These are phyloP conservation scores for Macrotis lagotis DNA, from an alignment of 2,113 vertebrate species.

Conservation along the genomic window DNA sequence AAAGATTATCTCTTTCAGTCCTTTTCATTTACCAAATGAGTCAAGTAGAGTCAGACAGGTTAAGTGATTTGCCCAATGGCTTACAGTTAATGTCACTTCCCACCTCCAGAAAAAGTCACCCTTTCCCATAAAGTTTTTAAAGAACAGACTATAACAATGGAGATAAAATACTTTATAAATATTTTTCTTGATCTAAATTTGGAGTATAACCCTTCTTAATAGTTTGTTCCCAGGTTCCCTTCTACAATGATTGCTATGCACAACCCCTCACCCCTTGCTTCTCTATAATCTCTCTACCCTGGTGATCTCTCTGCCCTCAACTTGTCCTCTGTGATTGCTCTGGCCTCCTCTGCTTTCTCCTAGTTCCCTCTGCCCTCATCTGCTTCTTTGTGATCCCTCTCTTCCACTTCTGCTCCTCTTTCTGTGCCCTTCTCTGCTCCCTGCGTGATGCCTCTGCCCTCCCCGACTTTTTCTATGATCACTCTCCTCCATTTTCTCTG, in stretches of 20 bases:
- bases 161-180: constrained; percentile 6
- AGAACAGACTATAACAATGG: not conserved
- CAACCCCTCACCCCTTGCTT: constrained; percentile 6
- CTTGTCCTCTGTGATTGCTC: constrained; percentile 59
- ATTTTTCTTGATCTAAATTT: not conserved
- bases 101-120: not conserved
- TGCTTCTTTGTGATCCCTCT: constrained; percentile 25
- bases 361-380: constrained; percentile 23
- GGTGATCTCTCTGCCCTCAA: constrained; percentile 24
- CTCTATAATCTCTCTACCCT: constrained; percentile 33
- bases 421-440: constrained; percentile 26
- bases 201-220: not conserved
- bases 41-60: not conserved
- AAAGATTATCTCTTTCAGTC: not conserved
- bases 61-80: not conserved
- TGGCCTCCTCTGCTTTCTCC: constrained; percentile 27
- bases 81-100: not conserved
- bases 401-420: constrained; percentile 38
- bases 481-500: constrained; percentile 29
- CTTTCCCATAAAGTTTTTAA: not conserved
- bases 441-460: constrained; percentile 47
- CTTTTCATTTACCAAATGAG: not conserved
- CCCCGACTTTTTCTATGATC: constrained; percentile 42
- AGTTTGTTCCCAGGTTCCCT: not conserved
- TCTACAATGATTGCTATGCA: not conserved